Percentiles rank a stretch among this genome's conserved stretches.
phyloP scores from a whole-genome alignment of 2,888 invertebrate genomes.

The Aphrophora alni region DNA sequence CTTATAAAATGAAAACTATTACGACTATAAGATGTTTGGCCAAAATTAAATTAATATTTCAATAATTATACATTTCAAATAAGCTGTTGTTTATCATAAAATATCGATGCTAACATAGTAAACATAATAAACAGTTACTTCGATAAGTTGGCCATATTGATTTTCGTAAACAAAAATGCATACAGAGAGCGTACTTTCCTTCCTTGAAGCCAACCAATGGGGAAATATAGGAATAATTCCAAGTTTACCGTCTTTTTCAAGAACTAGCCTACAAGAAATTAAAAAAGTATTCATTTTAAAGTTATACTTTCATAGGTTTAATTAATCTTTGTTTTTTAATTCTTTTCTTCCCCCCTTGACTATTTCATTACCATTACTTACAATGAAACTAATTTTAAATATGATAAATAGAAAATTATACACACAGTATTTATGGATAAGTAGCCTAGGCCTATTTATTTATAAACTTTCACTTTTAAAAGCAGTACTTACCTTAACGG shows the following conservation, averaged over 20 bases:
- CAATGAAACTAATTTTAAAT: too few species aligned
- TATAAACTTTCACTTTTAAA: too few species aligned
- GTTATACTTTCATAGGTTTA: too few species aligned
- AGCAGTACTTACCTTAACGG: too few species aligned
- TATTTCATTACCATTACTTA: too few species aligned
- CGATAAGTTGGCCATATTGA: background rate
- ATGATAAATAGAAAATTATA: too few species aligned
- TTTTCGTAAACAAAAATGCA: background rate
- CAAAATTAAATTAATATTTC: background rate
- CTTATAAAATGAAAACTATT: background rate
- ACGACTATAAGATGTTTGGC: background rate
- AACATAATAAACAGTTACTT: background rate
- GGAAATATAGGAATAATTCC: background rate
- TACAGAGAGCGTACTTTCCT: background rate
- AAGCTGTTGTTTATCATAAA: background rate
- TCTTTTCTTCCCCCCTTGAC: too few species aligned
- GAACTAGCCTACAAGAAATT: background rate
- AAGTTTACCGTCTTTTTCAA: background rate
- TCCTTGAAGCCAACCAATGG: background rate
- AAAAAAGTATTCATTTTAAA: too few species aligned
- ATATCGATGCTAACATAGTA: background rate
- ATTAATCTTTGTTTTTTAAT: too few species aligned
- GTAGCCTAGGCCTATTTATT: too few species aligned
- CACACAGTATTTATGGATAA: too few species aligned
- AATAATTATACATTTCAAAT: background rate